These are phyloP conservation scores for Parelbella ahira DNA, from an alignment of 2,888 invertebrate species.

Conservation along the genomic window DNA sequence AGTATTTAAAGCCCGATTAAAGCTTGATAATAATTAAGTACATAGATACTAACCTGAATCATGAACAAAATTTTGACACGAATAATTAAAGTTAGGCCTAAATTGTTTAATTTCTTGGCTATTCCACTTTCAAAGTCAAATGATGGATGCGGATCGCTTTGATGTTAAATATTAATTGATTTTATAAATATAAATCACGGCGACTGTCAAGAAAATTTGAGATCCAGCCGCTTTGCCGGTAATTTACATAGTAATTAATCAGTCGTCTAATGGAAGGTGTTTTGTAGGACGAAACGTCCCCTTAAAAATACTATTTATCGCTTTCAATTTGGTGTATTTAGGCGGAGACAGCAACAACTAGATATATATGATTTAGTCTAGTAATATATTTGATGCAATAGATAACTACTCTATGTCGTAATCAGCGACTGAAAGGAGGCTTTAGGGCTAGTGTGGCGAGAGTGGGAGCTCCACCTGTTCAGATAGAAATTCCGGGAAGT, in stretches of 20 bases:
- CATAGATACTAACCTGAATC: too few relatives aligned
- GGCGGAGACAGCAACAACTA: too few relatives aligned
- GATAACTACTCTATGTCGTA: too few relatives aligned
- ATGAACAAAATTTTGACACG: too few relatives aligned
- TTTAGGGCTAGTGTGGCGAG: too few relatives aligned
- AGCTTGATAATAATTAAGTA: too few relatives aligned
- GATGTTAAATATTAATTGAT: constrained; percentile 50
- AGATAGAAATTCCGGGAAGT: too few relatives aligned
- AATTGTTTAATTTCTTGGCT: constrained; percentile 34
- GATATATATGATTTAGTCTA: too few relatives aligned
- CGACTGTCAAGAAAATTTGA: constrained; percentile 36
- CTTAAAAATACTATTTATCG: constrained; percentile 4
- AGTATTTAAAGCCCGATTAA: too few relatives aligned
- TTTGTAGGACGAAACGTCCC: neutral
- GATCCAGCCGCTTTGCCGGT: constrained; percentile 32
- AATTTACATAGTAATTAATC: constrained; percentile 41
- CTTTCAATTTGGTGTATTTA: constrained; percentile 2
- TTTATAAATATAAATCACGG: constrained; percentile 42
- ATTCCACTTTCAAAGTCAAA: constrained; percentile 39
- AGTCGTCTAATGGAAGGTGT: constrained; percentile 29
- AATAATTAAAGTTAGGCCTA: constrained; percentile 16
- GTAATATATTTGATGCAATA: too few relatives aligned
- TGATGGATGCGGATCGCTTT: constrained; percentile 41
- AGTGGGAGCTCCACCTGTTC: too few relatives aligned
- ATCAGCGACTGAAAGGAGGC: too few relatives aligned